Conservation (phyloP, 2,888 invertebrate genomes). For the Thymelicus lineola region DNA sequence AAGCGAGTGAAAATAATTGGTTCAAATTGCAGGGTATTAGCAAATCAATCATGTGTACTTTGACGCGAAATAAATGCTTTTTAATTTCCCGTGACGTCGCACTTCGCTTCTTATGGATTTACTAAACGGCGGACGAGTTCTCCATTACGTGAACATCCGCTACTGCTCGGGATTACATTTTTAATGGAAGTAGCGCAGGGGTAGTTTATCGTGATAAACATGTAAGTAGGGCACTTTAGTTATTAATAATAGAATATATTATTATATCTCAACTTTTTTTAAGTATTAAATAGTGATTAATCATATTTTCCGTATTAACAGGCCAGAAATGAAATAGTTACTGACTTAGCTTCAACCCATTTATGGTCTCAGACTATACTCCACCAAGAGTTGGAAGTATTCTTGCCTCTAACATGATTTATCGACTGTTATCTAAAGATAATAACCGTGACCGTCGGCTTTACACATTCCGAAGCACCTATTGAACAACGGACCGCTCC, state of each 20-base stretch:
- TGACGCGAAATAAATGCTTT: constrained; percentile 53
- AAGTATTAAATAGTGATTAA: not conserved
- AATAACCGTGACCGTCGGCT: no score
- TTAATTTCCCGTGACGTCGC: constrained; percentile 40
- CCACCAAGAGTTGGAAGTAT: no score
- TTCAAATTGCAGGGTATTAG: constrained; percentile 8
- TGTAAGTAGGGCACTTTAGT: no score
- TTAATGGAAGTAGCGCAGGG: not conserved
- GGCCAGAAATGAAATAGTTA: no score
- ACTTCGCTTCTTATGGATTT: constrained; percentile 27
- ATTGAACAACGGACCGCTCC: no score
- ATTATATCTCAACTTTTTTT: not conserved
- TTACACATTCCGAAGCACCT: no score
- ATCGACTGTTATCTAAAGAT: no score
- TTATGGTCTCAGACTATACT: no score
- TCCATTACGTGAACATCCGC: constrained; percentile 8
- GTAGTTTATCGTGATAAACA: not conserved
- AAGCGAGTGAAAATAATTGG: not conserved
- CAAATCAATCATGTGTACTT: constrained; percentile 64
- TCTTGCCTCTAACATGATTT: no score
- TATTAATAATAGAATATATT: no score
- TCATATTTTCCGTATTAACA: no score
- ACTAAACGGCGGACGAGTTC: constrained; percentile 13
- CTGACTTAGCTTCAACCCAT: no score
- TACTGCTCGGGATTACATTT: not conserved